Evolutionary conservation across 2,888 invertebrate genomes (phyloP), one percentile per base, ranked within the genome.

Genomic region (Panopea generosa): DNA sequence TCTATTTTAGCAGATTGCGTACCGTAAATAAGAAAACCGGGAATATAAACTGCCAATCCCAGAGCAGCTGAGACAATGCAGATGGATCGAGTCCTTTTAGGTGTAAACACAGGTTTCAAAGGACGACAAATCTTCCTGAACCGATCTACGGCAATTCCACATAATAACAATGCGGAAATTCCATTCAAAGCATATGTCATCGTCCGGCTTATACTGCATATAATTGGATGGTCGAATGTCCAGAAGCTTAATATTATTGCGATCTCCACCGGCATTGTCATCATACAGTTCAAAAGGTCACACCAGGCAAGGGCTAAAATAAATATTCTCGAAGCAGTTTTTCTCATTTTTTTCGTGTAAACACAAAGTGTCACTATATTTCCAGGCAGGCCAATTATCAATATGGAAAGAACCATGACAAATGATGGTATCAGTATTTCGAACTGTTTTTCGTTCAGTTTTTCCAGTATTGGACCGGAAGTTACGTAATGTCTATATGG

Each of bases 101-200:
- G 74, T 6, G 76, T 81, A 47, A 83, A 81, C 33, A 79, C 81
- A 16, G 76, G 74, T 27, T 78, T 81, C 22, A 83, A 74, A 3
- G 81, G 81, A 9, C 75, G 74, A 67, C 83, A 81, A 52, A 83
- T 83, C 59, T 81, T 81, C 27, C 81, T 33, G 65, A 77, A 83
- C n/a, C 83, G 57, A 38, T 83, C 83, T 2, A 81, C 72, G 2
- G 78, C 83, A 22, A 83, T 83, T 18, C 76, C 81, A 38, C 73
- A 59, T 20, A 83, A 43, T 14, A 77, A 52, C 16, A 76, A 45
- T 11, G 83, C 83, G 1, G 83, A 83, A 0, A 66, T 65, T 26
- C 79, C 79, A n/a, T 73, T 80, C 7, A 80, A 47, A 45, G 70
- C 61, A 59, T 76, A 80, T 2, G 79, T 80, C 16, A 72, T 18